Percentiles rank a stretch among this genome's conserved stretches.
These are phyloP conservation scores for Lobophora halterata DNA, from an alignment of 2,888 invertebrate genomes.

Conservation along the genomic window DNA sequence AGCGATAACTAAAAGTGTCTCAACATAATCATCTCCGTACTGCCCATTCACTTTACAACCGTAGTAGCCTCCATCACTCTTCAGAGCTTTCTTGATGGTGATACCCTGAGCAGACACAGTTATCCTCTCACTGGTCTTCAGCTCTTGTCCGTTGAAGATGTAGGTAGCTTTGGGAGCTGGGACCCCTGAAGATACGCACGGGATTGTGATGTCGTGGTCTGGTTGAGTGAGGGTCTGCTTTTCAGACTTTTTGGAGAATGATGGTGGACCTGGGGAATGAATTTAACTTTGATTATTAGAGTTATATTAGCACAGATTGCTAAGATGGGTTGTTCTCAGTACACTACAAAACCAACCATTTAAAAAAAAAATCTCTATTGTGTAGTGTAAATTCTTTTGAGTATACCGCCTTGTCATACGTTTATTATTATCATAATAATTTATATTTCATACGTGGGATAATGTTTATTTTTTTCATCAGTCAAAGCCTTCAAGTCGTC, in stretches of 20 bases:
- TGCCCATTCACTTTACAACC: conserved; percentile 45
- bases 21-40: conserved; percentile 7
- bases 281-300: neutral
- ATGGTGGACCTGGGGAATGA: conserved; percentile 47
- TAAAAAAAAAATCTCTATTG: too few relatives aligned
- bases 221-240: conserved; percentile 37
- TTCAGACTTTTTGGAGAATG: conserved; percentile 42
- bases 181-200: conserved; percentile 48
- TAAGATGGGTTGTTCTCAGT: too few relatives aligned
- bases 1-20: too few relatives aligned
- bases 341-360: too few relatives aligned
- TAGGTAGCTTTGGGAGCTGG: conserved; percentile 47
- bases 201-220: conserved; percentile 50
- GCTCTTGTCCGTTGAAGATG: conserved; percentile 50
- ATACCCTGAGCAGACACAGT: conserved; percentile 39
- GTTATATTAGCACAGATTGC: too few relatives aligned
- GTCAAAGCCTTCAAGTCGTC: too few relatives aligned
- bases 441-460: too few relatives aligned
- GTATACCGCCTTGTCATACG: too few relatives aligned
- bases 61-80: conserved; percentile 56
- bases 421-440: too few relatives aligned
- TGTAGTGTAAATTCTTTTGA: too few relatives aligned
- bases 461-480: too few relatives aligned
- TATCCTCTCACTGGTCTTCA: conserved; percentile 35
- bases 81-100: conserved; percentile 47